Evolutionary conservation across 2,113 vertebrate species (phyloP).

Genomic region (Rutilus rutilus): DNA sequence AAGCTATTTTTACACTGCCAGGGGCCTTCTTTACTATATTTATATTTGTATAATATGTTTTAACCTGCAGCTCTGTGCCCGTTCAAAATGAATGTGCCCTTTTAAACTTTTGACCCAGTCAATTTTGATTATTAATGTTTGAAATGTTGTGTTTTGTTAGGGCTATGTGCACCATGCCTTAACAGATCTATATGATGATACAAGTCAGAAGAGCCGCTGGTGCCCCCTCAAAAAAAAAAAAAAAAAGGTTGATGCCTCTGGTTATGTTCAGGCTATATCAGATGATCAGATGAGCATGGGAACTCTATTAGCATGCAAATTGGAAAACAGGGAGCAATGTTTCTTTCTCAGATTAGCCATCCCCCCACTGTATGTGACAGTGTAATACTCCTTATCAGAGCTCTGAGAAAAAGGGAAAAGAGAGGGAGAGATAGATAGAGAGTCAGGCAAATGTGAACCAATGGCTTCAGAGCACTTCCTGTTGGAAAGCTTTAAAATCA

Average conservation of each 20-base stretch:
- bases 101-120: not conserved
- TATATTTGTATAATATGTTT: not conserved
- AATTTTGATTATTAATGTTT: not conserved
- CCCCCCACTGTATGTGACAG: conserved; percentile 66
- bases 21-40: conserved; percentile 1
- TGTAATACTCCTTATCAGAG: conserved; percentile 64
- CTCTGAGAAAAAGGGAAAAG: not conserved
- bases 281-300: conserved; percentile 65
- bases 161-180: not conserved
- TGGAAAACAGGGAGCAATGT: conserved; percentile 70
- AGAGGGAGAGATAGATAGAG: not conserved
- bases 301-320: conserved; percentile 77
- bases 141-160: not conserved
- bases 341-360: conserved; percentile 70
- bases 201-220: not conserved
- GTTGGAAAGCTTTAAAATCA: conserved; percentile 29
- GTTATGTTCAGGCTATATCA: conserved; percentile 62
- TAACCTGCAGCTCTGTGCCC: not conserved
- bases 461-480: conserved; percentile 18
- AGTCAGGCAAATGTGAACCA: conserved; percentile 13
- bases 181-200: not conserved
- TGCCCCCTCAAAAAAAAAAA: not conserved
- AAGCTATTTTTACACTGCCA: not conserved
- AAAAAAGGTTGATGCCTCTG: conserved; percentile 16
- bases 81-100: not conserved